Evolutionary conservation across 2,888 invertebrate species (phyloP), one percentile per base, ranked within the genome.

Genomic region (Iselma pallidipennis): DNA sequence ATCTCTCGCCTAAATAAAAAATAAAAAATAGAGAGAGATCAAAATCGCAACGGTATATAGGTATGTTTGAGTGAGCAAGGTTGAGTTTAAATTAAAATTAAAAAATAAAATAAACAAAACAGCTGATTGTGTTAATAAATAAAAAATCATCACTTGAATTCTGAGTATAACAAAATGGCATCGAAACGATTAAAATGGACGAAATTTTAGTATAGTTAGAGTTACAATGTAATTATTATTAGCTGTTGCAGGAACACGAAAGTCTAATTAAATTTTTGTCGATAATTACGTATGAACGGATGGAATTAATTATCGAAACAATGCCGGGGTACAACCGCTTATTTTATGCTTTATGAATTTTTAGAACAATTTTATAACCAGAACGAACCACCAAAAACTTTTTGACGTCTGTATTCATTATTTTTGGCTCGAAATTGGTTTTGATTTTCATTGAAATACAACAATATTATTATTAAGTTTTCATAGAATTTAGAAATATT

Each of bases 1-100:
- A 78, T 77, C 77, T 77, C 65, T 75, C 68, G 61, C 55, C 74
- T 76, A 72, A 74, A 76, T 74, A 76, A 70, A 77, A 77, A 76
- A 74, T 75, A 71, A 73, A 76, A 75, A 29, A 28, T 16, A 56
- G 14, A 16, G 26, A 12, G 49, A 49, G 25, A 49, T 49, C 28
- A 3, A 23, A 49, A 49, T 49, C 28, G n/a, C 29, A 52, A 28
- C 52, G 31, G 26, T 31, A 31, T 31, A 28, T n/a, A n/a, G n/a
- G n/a, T 28, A 31, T 52, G 29, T 31, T 52, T 16, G 52, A 26
- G 49, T 49, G 49, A 26, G 19, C 26, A 49, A 49, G 21, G 7
- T 14, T 16, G 14, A 16, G 49, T 49, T 37, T 37, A 37, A 37
- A 37, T 37, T 37, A 16, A 37, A 29, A 1, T 12, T 2, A 7